phyloP scores from a whole-genome alignment of 2,797 vertebrate genomes.

The Denticeps clupeoides region DNA sequence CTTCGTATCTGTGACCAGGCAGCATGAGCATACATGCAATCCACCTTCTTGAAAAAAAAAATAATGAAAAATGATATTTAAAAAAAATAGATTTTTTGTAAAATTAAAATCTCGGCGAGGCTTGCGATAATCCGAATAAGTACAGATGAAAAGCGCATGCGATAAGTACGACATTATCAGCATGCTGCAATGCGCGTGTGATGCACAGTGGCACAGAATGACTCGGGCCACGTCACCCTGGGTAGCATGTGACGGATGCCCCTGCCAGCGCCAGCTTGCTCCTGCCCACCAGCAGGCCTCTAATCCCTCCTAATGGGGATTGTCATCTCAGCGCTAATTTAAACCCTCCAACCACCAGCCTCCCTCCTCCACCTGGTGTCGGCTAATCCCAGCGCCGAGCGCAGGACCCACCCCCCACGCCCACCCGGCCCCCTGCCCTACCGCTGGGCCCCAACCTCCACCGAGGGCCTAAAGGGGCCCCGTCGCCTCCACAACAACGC shows the following conservation, averaged over 20 bases:
- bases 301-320: conserved; percentile 75
- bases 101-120: too few relatives aligned
- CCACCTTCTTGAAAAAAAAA: background rate
- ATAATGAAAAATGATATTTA: background rate
- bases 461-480: too few relatives aligned
- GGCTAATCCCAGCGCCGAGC: conserved; percentile 59
- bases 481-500: conserved; percentile 55
- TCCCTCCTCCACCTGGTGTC: conserved; percentile 59
- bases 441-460: conserved; percentile 14
- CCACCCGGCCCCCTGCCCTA: background rate
- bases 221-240: conserved; percentile 44
- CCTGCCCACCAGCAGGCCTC: conserved; percentile 63
- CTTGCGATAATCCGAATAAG: conserved; percentile 2
- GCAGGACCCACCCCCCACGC: conserved; percentile 28
- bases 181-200: conserved; percentile 25
- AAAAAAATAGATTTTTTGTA: too few relatives aligned
- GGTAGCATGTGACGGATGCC: conserved; percentile 62
- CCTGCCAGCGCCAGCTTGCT: conserved; percentile 61
- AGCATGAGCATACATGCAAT: background rate
- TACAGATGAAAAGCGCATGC: background rate
- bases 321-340: conserved; percentile 72
- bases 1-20: background rate
- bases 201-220: background rate
- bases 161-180: conserved; percentile 3
- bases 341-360: conserved; percentile 64